Base-by-base conservation (phyloP, 2,888 invertebrate species). In the Candidula unifasciata region DNA sequence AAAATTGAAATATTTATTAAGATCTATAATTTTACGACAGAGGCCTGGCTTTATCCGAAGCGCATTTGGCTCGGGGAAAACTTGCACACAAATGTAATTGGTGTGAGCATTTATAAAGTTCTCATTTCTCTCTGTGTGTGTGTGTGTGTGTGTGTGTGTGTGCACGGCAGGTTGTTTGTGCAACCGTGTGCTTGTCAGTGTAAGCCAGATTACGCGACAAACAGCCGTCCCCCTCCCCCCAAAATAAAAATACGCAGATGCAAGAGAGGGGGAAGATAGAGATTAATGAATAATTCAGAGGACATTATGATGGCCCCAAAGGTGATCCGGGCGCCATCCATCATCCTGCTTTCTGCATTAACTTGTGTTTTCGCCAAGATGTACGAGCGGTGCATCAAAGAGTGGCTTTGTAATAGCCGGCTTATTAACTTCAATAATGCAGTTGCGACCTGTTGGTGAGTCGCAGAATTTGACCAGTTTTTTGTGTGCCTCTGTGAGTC, bases 361-460 rank as follows among this genome's bases (percentile, higher is more conserved):
- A 37, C 64, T 35, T 37, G 60, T 64, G 37, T 78, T 60, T 60
- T 37, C 64, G 35, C 60, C 8, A 77, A 37, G 77, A 78, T 78
- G 30, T 78, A 78, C 35, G 77, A 18, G 60, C 60, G 1, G n/a
- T n/a, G 77, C 77, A 60, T 78, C 77, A 78, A 78, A 78, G 77
- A 64, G 10, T 24, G 24, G 77, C 77, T 60, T 64, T n/a, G 24
- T 78, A 78, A 78, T 78, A 60, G 64, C 64, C 30, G 35, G 77
- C 77, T 78, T 78, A 78, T 78, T 64, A 78, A 64, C 77, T 64
- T 78, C 77, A 78, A 78, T 78, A 78, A 78, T 78, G 77, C 64
- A 60, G 37, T 37, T 13, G 35, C 37, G 77, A 78, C 77, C 77
- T 64, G 77, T 64, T 52, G 35, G 60, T 78, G 37, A 37, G 77